Evolutionary conservation across 2,113 vertebrate genomes (phyloP).

Genomic region (Syrmaticus mikado): DNA sequence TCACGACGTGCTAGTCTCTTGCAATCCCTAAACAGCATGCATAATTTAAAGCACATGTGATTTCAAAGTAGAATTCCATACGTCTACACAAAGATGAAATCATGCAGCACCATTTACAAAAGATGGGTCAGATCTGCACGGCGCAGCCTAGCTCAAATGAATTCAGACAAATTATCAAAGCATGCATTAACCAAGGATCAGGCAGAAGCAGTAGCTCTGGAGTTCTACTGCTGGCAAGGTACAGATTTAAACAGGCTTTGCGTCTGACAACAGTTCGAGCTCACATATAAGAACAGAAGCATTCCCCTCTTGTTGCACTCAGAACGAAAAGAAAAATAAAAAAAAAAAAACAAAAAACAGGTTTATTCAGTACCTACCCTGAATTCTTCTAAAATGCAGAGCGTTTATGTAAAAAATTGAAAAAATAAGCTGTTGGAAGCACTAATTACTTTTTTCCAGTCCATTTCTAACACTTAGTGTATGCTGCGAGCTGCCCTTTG

Average conservation of each 20-base stretch:
- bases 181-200: background rate
- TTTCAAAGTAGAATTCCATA: background rate
- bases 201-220: background rate
- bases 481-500: background rate
- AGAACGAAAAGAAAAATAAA: background rate
- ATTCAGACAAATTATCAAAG: background rate
- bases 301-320: background rate
- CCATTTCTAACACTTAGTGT: rapidly evolving
- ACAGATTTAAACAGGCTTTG: background rate
- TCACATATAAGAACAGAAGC: background rate
- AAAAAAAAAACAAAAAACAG: background rate
- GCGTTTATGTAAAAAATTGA: background rate
- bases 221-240: background rate
- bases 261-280: background rate
- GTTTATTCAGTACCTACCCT: background rate
- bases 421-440: rapidly evolving
- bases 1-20: rapidly evolving
- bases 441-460: background rate
- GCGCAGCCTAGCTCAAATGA: background rate
- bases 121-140: background rate
- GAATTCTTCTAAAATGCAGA: background rate
- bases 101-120: background rate
- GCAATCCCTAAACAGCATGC: background rate
- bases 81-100: background rate
- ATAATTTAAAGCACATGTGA: background rate